Evolutionary conservation across 2,113 vertebrate genomes (phyloP), one percentile per base, ranked within the genome.

Genomic region (Syngnathus floridae): DNA sequence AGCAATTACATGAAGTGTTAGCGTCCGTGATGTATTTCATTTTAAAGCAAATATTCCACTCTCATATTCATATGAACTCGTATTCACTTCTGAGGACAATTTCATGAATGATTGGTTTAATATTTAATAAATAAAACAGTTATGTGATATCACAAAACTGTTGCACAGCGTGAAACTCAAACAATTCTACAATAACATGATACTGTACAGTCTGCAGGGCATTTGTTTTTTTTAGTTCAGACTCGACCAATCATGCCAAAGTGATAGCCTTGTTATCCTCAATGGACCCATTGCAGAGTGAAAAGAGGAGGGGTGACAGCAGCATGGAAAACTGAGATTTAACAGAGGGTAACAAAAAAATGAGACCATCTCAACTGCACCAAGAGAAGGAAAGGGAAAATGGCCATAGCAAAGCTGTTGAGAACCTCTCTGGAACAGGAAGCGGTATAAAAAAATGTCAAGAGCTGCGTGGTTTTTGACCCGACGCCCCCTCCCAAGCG

Each of bases 141-240:
- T 16, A 12, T n/a, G 48, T n/a, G 48, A 49, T 2, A 8, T 8
- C n/a, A 2, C 19, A 49, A 49, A n/a, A n/a, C 7, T 7, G n/a
- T 49, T n/a, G 19, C 48, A 49, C 48, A n/a, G 19, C 19, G 9
- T 49, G 5, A 49, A 19, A n/a, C 43, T 3, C 48, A n/a, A n/a
- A 35, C 12, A 35, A 55, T 16, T 55, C 54, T 52, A 52, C 22
- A 8, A 22, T 16, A 31, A 31, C 26, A 31, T n/a, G n/a, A n/a
- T 22, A 21, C 4, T n/a, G 65, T 77, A 80, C 67, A 67, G 78
- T 78, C 83, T 1, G 37, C 80, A 75, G 78, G 64, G 72, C 77
- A 80, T 68, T 85, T 84, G 82, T 45, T 1, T 78, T 74, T 75
- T 51, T 64, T 14, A 65, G 62, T 79, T 71, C 64, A 79, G 78